Base-by-base conservation (phyloP, 2,888 invertebrate species). In the Abrostola tripartita region DNA sequence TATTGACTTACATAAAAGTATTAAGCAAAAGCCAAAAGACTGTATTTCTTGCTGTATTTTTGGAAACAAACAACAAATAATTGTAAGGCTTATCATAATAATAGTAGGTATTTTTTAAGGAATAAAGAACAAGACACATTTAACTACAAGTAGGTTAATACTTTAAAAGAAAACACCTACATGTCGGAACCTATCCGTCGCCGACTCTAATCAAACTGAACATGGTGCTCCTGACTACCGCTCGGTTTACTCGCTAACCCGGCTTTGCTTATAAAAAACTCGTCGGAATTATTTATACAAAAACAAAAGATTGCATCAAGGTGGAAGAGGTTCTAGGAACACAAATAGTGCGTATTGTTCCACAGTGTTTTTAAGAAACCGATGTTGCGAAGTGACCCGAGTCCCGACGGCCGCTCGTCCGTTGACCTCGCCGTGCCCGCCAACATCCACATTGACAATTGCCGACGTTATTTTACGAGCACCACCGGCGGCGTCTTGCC, bases 401-500 rank as follows among this genome's bases (percentile, higher is more conserved):
- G 83, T 81, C 81, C 81, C 80, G 81, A 68, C 87, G 88, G 89
- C 85, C 88, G 84, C 72, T 81, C 83, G 92, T 88, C 81, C 91
- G 79, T 92, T 92, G 92, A 92, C 91, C 92, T 88, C 88, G 72
- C 74, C 77, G 71, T 50, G 81, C 77, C 76, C 74, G 73, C 72
- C 78, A 84, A 71, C 77, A 77, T 81, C 78, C 73, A 81, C 79
- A 83, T 81, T 85, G 87, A 84, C 87, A 84, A 85, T 81, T 66
- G 79, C 78, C 76, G 74, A 81, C 68, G 70, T 71, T 77, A 76
- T 79, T 83, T 80, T 79, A 85, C 81, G 77, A 80, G 64, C 68
- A 68, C 61, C 57, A 64, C n/a, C 52, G 58, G 37, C 52, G 58
- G 37, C 47, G 47, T 67, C 65, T 66, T 57, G 44, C 54, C 44